Evolutionary conservation across 2,113 vertebrate species (phyloP).

Genomic region (Notothenia coriiceps): DNA sequence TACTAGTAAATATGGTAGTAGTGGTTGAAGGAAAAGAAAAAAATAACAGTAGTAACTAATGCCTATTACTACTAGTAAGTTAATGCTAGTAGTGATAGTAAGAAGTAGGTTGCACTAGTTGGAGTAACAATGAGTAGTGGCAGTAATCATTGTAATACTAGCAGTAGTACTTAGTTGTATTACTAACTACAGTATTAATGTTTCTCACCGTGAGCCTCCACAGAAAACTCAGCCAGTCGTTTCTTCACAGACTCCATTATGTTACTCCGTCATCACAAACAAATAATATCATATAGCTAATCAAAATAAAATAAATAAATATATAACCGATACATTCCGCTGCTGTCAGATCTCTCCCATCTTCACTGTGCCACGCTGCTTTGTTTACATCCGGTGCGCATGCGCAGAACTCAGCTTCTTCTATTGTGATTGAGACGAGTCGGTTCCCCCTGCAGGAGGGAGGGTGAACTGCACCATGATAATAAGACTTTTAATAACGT

Average conservation of each 20-base stretch:
- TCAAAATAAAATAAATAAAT: too few relatives aligned
- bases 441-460: conserved; percentile 60
- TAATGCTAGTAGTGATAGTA: too few relatives aligned
- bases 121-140: background rate
- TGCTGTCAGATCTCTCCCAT: background rate
- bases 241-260: conserved; percentile 71
- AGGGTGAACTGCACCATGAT: conserved; percentile 22
- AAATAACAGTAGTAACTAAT: too few relatives aligned
- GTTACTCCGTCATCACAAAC: conserved; percentile 11
- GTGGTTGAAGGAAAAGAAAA: too few relatives aligned
- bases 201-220: conserved; percentile 81
- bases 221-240: conserved; percentile 69
- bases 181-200: background rate
- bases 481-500: background rate
- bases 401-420: conserved; percentile 14
- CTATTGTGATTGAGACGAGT: too few relatives aligned
- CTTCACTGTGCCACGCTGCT: conserved; percentile 16
- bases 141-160: background rate
- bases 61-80: too few relatives aligned
- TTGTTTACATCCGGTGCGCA: conserved; percentile 56
- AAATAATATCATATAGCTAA: background rate
- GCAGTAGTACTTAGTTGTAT: background rate
- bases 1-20: background rate
- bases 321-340: background rate
- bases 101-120: too few relatives aligned